Base-by-base conservation (phyloP, 2,113 vertebrate species). In the Sclerurus mexicanus region DNA sequence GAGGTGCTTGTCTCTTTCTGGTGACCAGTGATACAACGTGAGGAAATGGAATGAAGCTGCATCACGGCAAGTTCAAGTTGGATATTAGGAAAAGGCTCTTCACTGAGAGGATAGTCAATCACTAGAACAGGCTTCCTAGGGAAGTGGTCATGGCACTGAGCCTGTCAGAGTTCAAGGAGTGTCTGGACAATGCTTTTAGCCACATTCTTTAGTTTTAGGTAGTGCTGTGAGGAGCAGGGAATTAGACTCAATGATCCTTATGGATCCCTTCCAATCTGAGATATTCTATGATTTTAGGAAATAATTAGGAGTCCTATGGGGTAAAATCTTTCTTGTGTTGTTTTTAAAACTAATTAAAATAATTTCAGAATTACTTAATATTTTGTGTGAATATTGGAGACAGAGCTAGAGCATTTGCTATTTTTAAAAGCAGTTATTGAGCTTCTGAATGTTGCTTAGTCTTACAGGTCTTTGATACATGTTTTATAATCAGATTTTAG, bases 21-120 rank as follows among this genome's bases (percentile, higher is more conserved):
- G 16, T 58, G 72, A 37, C 31, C 1, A 4, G 10, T 0, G 5
- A 13, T 10, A 76, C 49, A 72, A 79, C 4, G 17, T 3, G 5
- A 1, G 3, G 37, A 67, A 52, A 42, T 33, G 6, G 9, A 82
- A 52, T 37, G 53, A 56, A 39, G 14, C n/a, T 66, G 23, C 5
- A 0, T 68, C 13, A 33, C 37, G 22, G 28, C 15, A 80, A 12
- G 27, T 80, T 94, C 52, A 79, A 5, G 17, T 3, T 33, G 22
- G 22, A n/a, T n/a, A 7, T 89, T 68, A 50, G 24, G 62, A 50
- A 59, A 46, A 56, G 6, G 7, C 3, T 80, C 33, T 76, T 87
- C 30, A 30, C 42, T 80, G 35, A 10, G 24, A 31, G 9, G 6
- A 4, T 49, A 23, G 5, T 82, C 5, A 5, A 10, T 67, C 12